These are phyloP conservation scores for Leptopterna dolabrata DNA, from an alignment of 2,888 invertebrate species.

Conservation along the genomic window DNA sequence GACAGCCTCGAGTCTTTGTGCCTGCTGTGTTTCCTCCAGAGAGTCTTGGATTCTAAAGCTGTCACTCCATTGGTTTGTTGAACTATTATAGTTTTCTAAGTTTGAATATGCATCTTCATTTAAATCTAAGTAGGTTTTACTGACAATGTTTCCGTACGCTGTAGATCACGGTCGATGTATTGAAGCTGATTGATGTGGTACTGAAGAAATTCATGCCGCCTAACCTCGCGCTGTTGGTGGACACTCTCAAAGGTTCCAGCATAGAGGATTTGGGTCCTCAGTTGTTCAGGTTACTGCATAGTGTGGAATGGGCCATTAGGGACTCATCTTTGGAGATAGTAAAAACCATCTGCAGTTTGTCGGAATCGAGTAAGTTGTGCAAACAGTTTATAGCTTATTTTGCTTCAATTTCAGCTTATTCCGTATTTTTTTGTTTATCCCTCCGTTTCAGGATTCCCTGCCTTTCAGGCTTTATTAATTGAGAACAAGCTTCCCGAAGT, in stretches of 20 bases:
- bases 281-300: slow-evolving; percentile 77
- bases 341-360: slow-evolving; percentile 76
- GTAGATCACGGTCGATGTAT: slow-evolving; percentile 71
- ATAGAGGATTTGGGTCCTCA: slow-evolving; percentile 76
- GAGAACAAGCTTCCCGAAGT: slow-evolving; percentile 75
- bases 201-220: slow-evolving; percentile 82
- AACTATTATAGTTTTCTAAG: too few relatives aligned
- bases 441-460: slow-evolving; percentile 76
- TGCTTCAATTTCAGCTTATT: background rate
- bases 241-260: slow-evolving; percentile 73
- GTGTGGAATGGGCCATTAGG: slow-evolving; percentile 81
- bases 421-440: background rate
- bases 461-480: slow-evolving; percentile 78
- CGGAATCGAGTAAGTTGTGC: slow-evolving; percentile 74
- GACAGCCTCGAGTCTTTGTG: slow-evolving; percentile 56
- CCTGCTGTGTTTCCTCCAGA: slow-evolving; percentile 46
- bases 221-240: slow-evolving; percentile 79
- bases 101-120: background rate
- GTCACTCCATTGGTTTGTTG: slow-evolving; percentile 46
- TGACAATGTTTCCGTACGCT: background rate
- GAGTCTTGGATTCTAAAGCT: slow-evolving; percentile 27
- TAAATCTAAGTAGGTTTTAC: background rate
- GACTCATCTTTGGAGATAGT: slow-evolving; percentile 82
- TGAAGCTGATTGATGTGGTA: slow-evolving; percentile 77
- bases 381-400: too few relatives aligned